Base-by-base conservation (phyloP, 1,140 invertebrate species). In the Teleogryllus occipitalis region DNA sequence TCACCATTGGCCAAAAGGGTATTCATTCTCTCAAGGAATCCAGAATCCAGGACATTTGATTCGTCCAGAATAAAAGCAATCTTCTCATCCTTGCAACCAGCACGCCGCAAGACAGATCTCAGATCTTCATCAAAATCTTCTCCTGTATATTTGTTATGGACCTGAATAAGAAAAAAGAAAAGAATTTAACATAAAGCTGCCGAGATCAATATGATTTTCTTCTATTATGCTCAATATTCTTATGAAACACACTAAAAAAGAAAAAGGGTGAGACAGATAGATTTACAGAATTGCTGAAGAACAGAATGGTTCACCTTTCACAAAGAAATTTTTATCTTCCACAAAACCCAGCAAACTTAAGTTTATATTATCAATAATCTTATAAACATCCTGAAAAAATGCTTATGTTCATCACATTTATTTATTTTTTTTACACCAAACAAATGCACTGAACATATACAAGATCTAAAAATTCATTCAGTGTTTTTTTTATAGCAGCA, bases 41-140 rank as follows among this genome's bases (percentile, higher is more conserved):
- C 96, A 14, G 97, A 99, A 88, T 99, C 98, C 72, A 99, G 87
- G 49, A 99, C 98, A 87, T 99, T 99, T 0, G 97, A 99, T 85
- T 99, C 98, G 86, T 99, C 98, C 83, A 99, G 90, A 83, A 99
- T 99, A 85, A 99, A 99, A 65, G 96, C 97, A 75, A 99, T 98
- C 87, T 99, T 81, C 47, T 81, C 80, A 81, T 99, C 96, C 85
- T 98, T 97, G 85, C 98, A 99, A 14, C 98, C 98, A 27, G 97
- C 94, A 81, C 98, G 90, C 74, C 98, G 89, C 47, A 99, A 87
- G 14, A 99, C 97, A 82, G 93, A 92, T 81, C 98, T 91, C 27
- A 99, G 87, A 88, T 99, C 98, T 88, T 99, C 98, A 88, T 99
- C 98, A 87, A 99, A 99, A 87, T 99, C 98, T 84, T 96, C 95